phyloP scores from a whole-genome alignment of 2,888 invertebrate species.

The Microdon myrmicae region DNA sequence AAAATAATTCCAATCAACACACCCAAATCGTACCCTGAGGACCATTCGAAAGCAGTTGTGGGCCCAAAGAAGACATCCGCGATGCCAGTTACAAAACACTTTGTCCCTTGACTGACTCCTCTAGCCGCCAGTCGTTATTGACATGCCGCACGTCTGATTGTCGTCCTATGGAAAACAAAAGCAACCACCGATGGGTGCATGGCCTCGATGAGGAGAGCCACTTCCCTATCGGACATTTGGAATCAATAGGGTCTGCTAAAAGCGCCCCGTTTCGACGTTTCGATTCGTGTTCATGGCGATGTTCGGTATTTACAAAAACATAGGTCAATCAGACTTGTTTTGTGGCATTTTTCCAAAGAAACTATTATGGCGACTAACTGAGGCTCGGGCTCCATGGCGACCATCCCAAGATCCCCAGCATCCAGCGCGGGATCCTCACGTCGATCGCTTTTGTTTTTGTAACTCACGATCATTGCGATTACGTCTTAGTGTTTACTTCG shows the following conservation, averaged over 20 bases:
- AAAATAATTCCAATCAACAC: constrained; percentile 42
- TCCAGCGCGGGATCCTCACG: constrained; percentile 16
- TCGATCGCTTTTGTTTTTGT: constrained; percentile 31
- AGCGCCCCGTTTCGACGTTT: constrained; percentile 3
- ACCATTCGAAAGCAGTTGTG: background rate
- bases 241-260: constrained; percentile 5
- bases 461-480: constrained; percentile 28
- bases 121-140: constrained; percentile 42
- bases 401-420: background rate
- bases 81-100: constrained; percentile 48
- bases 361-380: constrained; percentile 43
- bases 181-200: background rate
- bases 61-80: constrained; percentile 12
- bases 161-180: constrained; percentile 27
- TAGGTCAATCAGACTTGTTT: constrained; percentile 45
- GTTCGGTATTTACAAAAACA: constrained; percentile 43
- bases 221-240: too few relatives aligned
- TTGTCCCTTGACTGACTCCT: constrained; percentile 42
- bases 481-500: constrained; percentile 2
- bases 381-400: background rate
- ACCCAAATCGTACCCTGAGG: constrained; percentile 22
- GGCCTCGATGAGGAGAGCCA: too few relatives aligned
- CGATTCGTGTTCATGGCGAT: constrained; percentile 25
- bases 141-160: constrained; percentile 28
- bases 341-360: constrained; percentile 45